Base-by-base conservation (phyloP, 1,140 invertebrate genomes). In the Nasonia giraulti region DNA sequence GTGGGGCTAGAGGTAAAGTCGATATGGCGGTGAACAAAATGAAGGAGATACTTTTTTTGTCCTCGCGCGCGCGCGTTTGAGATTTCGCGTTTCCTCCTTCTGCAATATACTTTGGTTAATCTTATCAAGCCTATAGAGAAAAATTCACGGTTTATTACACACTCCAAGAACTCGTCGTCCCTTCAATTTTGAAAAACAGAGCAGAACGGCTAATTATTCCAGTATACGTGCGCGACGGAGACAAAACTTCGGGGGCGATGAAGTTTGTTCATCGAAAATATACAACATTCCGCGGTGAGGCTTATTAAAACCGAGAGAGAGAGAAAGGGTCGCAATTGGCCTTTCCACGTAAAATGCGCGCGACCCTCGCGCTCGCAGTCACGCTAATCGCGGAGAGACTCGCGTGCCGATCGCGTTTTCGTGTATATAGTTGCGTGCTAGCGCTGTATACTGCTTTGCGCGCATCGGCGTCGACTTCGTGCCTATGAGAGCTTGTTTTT, bases 381-480 rank as follows among this genome's bases (percentile, higher is more conserved):
- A 62, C 55, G 55, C 55, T 62, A 62, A 62, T 62, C 55, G 55
- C 20, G 17, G 55, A 62, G 69, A 23, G 37, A 55, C 55, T 62
- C 77, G 50, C 47, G 77, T 69, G 37, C 66, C 62, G 33, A 68
- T 80, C 79, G 66, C 55, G 31, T 10, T 66, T 80, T 66, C 66
- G 12, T 23, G 66, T 44, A 33, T 62, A 62, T 17, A 14, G 55
- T 62, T 62, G 55, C 55, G 55, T 62, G 55, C 20, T 62, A 37
- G 33, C 27, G 55, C 37, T 40, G 37, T 40, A 27, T 27, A 27
- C 27, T 27, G 27, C 55, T 20, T n/a, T 62, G 12, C 14, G 12
- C 17, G 81, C 86, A 84, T 80, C 84, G 84, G 78, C 17, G 78
- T 31, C 82, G 75, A 76, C 74, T 76, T 87, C 20, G 84, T 68